Percentiles rank a stretch among this genome's conserved stretches.
Evolutionary conservation across 2,797 vertebrate genomes (phyloP).

Genomic region (Thaleichthys pacificus): DNA sequence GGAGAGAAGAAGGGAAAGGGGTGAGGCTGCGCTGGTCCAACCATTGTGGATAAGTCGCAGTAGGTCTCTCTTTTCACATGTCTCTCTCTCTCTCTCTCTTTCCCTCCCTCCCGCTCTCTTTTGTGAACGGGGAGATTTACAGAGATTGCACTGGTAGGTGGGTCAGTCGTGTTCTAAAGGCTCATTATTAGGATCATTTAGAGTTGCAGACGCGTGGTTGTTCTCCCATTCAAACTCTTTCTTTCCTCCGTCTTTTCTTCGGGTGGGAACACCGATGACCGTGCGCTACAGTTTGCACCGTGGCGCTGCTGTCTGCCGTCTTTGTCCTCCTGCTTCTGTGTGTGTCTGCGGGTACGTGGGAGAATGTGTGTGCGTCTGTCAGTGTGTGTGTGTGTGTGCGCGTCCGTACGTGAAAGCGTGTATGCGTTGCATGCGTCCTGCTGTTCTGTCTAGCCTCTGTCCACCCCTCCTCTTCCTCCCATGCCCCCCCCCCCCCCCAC

Average conservation of each 20-base stretch:
- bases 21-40: slow-evolving; percentile 49
- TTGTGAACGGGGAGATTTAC: slow-evolving; percentile 55
- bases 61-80: slow-evolving; percentile 51
- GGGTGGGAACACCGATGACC: slow-evolving; percentile 22
- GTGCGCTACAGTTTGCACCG: slow-evolving; percentile 24
- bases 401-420: neutral
- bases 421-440: neutral
- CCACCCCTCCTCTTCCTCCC: neutral
- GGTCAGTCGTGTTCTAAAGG: slow-evolving; percentile 40
- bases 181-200: slow-evolving; percentile 48
- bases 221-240: slow-evolving; percentile 34
- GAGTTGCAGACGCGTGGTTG: slow-evolving; percentile 30
- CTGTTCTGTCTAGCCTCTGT: slow-evolving; percentile 19
- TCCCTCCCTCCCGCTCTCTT: slow-evolving; percentile 21
- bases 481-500: slow-evolving; percentile 28
- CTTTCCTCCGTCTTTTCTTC: slow-evolving; percentile 19
- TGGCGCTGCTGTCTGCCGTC: slow-evolving; percentile 18
- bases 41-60: slow-evolving; percentile 64
- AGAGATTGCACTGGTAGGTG: slow-evolving; percentile 45
- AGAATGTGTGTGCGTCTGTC: neutral
- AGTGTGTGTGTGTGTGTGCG: slow-evolving; percentile 7
- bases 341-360: neutral
- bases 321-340: neutral
- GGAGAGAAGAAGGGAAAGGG: slow-evolving; percentile 45
- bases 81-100: slow-evolving; percentile 35